phyloP scores from a whole-genome alignment of 2,113 vertebrate genomes.

The Apistogramma diplotaenia region DNA sequence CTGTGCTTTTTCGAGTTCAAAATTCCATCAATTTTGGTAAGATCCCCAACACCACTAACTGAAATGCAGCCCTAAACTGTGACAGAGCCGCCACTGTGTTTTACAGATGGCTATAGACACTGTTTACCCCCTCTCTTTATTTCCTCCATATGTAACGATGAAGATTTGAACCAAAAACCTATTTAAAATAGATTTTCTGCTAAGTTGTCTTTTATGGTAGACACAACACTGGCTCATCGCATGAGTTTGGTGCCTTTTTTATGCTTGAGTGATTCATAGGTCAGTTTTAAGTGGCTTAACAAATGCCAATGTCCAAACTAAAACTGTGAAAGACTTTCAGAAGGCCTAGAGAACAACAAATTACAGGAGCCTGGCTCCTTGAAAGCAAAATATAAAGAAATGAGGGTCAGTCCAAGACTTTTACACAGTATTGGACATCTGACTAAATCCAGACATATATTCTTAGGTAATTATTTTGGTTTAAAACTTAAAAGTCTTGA shows the following conservation, averaged over 20 bases:
- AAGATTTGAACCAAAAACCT: neutral
- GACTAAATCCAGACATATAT: neutral
- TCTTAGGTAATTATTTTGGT: neutral
- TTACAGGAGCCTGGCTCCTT: neutral
- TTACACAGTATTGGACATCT: neutral
- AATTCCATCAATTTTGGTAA: neutral
- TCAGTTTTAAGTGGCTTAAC: neutral
- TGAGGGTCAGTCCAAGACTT: neutral
- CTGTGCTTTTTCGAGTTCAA: neutral
- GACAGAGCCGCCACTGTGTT: no score
- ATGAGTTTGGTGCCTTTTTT: no score
- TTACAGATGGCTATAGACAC: no score
- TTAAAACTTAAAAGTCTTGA: no score
- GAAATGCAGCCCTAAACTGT: neutral
- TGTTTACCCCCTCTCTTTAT: neutral
- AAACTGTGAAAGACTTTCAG: neutral
- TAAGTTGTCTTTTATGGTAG: no score
- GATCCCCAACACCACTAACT: neutral
- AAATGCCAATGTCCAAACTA: neutral
- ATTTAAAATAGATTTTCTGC: neutral
- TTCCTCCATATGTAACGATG: neutral
- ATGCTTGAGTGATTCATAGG: neutral
- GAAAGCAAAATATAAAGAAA: neutral
- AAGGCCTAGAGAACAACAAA: neutral
- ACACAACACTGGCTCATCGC: no score